Percentiles rank a stretch among this genome's conserved stretches.
Evolutionary conservation across 2,113 vertebrate species (phyloP).

Genomic region (Lampris megalopsis): DNA sequence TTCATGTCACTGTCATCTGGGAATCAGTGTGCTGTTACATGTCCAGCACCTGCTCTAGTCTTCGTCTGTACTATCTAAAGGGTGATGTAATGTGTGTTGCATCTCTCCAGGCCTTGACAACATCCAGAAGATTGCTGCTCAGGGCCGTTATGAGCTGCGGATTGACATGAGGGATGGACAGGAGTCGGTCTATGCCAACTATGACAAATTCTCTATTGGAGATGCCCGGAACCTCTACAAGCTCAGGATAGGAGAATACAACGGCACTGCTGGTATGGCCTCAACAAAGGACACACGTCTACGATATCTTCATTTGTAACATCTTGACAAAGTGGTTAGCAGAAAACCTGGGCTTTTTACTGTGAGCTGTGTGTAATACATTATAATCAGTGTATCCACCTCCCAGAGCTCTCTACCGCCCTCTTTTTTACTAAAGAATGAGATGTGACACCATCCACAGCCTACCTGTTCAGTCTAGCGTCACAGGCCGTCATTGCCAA

Average conservation of each 20-base stretch:
- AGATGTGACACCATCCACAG: background rate
- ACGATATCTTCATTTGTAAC: background rate
- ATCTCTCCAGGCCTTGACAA: slow-evolving; percentile 90
- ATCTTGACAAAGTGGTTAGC: background rate
- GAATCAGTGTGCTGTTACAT: too few relatives aligned
- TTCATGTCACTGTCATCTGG: too few relatives aligned
- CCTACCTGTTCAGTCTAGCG: background rate
- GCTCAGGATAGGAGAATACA: slow-evolving; percentile 93
- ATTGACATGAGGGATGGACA: slow-evolving; percentile 95
- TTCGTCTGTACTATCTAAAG: too few relatives aligned
- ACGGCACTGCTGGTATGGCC: slow-evolving; percentile 91
- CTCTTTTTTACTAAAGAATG: background rate
- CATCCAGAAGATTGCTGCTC: slow-evolving; percentile 91
- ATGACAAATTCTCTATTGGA: slow-evolving; percentile 92
- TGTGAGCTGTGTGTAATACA: background rate
- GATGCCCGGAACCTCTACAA: slow-evolving; percentile 93
- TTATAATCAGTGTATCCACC: background rate
- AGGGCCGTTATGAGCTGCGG: slow-evolving; percentile 93
- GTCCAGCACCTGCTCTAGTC: too few relatives aligned
- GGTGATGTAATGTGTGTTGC: background rate
- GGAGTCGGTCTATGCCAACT: slow-evolving; percentile 89
- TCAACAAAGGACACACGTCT: background rate
- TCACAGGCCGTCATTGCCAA: background rate
- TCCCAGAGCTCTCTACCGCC: background rate
- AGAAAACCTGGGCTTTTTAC: background rate